Evolutionary conservation across 2,888 invertebrate genomes (phyloP), one percentile per base, ranked within the genome.

Genomic region (Rhagophthalmus giganteus): DNA sequence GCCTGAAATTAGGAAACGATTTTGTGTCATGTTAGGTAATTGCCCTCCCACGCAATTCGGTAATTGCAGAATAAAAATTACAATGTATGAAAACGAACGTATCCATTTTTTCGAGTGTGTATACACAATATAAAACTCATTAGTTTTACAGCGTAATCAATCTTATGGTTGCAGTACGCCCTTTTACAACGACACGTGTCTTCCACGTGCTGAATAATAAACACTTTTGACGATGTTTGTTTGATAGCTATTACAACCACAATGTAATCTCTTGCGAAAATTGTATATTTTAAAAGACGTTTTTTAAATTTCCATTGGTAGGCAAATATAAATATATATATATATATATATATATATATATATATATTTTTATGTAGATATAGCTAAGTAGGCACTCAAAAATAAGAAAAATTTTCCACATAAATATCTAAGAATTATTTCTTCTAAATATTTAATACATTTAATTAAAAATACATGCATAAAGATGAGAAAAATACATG

Each of bases 31-130:
- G 49, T 54, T 52, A 37, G 38, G 55, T 59, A 59, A 59, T 59
- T 57, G 55, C 59, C 54, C 60, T 60, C 60, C 60, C 60, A 60
- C 60, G 60, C 60, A 60, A 60, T 60, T 58, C 56, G 45, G 53
- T 58, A 53, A 58, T 47, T 60, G 51, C 58, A 16, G 10, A 16
- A 8, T 28, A 45, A 44, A 35, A 44, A 26, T n/a, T 10, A 33
- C 27, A 10, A 14, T 24, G 34, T 20, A 41, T 37, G 13, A 26
- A n/a, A 27, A 28, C 9, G 14, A 28, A 13, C 11, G 24, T 30
- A 27, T 27, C 30, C 15, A 27, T 15, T 31, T 24, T 26, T 47
- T 16, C 2, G 14, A 33, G 33, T 32, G 33, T 12, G 26, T 33
- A 31, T 40, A 15, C 16, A 34, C 26, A 33, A 35, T 32, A 28